Evolutionary conservation across 1,140 invertebrate genomes (phyloP), one percentile per base, ranked within the genome.

Genomic region (Drosophila sproati): DNA sequence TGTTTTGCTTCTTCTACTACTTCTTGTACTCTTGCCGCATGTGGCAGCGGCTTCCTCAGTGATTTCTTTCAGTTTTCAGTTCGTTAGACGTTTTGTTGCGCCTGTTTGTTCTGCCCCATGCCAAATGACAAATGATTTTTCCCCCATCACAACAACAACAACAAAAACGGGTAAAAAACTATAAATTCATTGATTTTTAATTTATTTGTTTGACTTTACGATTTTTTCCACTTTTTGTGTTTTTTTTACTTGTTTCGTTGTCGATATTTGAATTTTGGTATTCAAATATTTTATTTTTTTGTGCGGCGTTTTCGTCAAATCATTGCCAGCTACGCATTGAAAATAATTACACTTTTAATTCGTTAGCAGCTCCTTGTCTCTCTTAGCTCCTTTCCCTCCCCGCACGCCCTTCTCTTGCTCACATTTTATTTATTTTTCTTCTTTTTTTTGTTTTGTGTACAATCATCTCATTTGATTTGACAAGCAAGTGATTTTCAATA

Each of bases 391-490:
- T 6, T 48, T 20, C 32, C 34, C 4, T 28, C 31, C 37, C 47
- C n/a, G 47, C 52, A 6, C 28, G 6, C 5, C 20, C 8, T 12
- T 29, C 32, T 34, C 6, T 39, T 37, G 3, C 45, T 43, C 39
- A 59, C 56, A 59, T 32, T 34, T 37, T 45, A 20, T 52, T 45
- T 34, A 20, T 61, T 60, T 47, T 20, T 20, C 20, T 1, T 20
- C 1, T 20, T 20, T 20, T 20, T n/a, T 45, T 75, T 52, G 62
- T 61, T 77, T 91, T 91, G 78, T 91, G 88, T 91, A 83, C 83
- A 91, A 91, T 91, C 88, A 91, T 91, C 88, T 83, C 82, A 91
- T 91, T 88, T 91, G 88, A 91, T 91, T 91, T 91, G 88, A 91
- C 88, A 91, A 81, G 88, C 82, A 91, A 91, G 88, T 91, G 88